These are phyloP conservation scores for Drosophila pseudoananassae DNA, from an alignment of 1,140 invertebrate genomes.

Conservation along the genomic window DNA sequence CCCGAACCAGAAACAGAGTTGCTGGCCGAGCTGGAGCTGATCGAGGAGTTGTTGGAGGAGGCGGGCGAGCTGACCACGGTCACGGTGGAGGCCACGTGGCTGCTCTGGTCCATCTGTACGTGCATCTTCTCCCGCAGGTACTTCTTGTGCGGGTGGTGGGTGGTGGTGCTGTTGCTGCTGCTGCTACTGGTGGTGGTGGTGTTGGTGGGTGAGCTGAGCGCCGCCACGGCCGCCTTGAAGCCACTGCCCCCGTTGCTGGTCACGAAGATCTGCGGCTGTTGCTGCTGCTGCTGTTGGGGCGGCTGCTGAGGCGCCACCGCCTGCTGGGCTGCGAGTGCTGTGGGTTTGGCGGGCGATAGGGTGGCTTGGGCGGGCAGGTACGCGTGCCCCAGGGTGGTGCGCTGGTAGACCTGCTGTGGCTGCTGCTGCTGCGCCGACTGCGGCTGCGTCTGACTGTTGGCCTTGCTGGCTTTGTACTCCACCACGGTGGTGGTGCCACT, in stretches of 20 bases:
- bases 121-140: conserved; percentile 82
- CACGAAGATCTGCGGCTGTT: conserved; percentile 42
- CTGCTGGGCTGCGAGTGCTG: conserved; percentile 18
- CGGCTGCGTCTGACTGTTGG: conserved; percentile 12
- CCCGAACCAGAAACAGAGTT: conserved; percentile 16
- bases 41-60: conserved; percentile 73
- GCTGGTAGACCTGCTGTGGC: conserved; percentile 10
- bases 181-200: conserved; percentile 55
- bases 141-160: conserved; percentile 82
- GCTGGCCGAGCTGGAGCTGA: conserved; percentile 55
- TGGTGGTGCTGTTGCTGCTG: conserved; percentile 51
- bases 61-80: conserved; percentile 81
- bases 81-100: conserved; percentile 68
- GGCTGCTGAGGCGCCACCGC: background rate
- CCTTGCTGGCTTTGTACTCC: conserved; percentile 74
- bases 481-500: conserved; percentile 82
- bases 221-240: conserved; percentile 29
- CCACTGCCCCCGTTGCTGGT: conserved; percentile 51
- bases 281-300: conserved; percentile 20
- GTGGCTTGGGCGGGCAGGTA: conserved; percentile 44
- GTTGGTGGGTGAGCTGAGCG: conserved; percentile 32
- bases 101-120: conserved; percentile 65
- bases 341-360: conserved; percentile 6
- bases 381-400: conserved; percentile 29
- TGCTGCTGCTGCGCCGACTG: conserved; percentile 10